A percentile compares a stretch with the other conserved stretches of the same genome.
phyloP scores from a whole-genome alignment of 2,888 invertebrate species.

The Lasioglossum lativentre region DNA sequence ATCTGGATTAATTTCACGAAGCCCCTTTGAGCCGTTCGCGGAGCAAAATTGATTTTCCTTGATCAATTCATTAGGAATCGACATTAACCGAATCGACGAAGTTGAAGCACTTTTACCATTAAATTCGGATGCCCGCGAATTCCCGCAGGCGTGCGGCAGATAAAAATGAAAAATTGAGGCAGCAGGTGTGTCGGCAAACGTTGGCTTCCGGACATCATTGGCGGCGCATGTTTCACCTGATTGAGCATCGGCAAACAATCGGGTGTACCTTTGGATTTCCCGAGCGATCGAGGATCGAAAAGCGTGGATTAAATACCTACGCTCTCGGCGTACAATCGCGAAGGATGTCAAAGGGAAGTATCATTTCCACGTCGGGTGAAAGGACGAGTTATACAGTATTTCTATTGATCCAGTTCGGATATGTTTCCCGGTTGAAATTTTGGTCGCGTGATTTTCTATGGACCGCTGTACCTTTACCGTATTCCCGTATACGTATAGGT shows the following conservation, averaged over 20 bases:
- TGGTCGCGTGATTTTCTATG: slow-evolving; percentile 9
- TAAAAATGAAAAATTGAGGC: not conserved
- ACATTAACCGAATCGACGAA: not conserved
- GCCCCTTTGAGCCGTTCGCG: no score
- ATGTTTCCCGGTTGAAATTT: slow-evolving; percentile 10
- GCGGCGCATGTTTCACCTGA: not conserved
- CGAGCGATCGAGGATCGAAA: not conserved
- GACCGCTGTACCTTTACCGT: not conserved
- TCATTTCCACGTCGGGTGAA: not conserved
- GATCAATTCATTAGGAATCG: not conserved
- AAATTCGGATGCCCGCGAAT: not conserved
- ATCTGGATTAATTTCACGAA: not conserved
- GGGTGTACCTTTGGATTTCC: not conserved
- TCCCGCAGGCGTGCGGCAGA: not conserved
- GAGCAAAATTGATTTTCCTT: no score
- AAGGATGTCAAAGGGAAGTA: slow-evolving; percentile 10
- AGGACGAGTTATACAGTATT: slow-evolving; percentile 6
- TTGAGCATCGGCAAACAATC: not conserved
- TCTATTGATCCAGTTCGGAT: not conserved
- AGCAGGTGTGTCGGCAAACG: not conserved
- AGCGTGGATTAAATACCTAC: slow-evolving; percentile 8
- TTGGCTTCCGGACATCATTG: not conserved
- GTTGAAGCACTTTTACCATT: not conserved
- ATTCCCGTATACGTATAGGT: not conserved
- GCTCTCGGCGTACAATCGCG: not conserved